phyloP scores from a whole-genome alignment of 2,888 invertebrate species.

The Luffia ferchaultella region DNA sequence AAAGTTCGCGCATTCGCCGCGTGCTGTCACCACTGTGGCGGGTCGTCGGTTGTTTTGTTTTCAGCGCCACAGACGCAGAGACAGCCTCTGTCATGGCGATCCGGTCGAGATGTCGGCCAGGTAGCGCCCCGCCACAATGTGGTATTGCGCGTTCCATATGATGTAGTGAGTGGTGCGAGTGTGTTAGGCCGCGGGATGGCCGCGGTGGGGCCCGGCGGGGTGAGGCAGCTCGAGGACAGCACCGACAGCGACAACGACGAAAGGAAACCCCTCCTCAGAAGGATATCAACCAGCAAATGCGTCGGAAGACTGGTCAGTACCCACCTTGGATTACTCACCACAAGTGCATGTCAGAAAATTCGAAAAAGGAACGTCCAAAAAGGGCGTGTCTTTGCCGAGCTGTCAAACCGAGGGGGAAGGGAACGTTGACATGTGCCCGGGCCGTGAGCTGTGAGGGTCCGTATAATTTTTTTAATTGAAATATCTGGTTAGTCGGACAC shows the following conservation, averaged over 20 bases:
- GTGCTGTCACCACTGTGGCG: not conserved
- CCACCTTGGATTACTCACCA: not conserved
- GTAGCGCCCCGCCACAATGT: constrained; percentile 35
- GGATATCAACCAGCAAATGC: constrained; percentile 84
- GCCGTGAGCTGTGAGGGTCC: constrained; percentile 7
- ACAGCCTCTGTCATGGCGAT: constrained; percentile 53
- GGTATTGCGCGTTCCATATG: constrained; percentile 49
- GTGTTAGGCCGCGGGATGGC: constrained; percentile 1
- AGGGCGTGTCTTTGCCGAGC: constrained; percentile 39
- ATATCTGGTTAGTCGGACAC: not conserved
- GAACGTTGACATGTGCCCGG: constrained; percentile 38
- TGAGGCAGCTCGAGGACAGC: constrained; percentile 42
- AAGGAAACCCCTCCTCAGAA: constrained; percentile 78
- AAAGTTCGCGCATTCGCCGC: not conserved
- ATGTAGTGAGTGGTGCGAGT: constrained; percentile 34
- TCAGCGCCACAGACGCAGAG: constrained; percentile 1
- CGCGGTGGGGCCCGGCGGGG: not conserved
- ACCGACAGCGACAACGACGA: constrained; percentile 87
- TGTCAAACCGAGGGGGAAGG: constrained; percentile 23
- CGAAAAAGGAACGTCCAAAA: constrained; percentile 12
- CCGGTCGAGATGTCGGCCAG: constrained; percentile 50
- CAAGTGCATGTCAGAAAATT: constrained; percentile 2
- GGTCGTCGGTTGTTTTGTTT: not conserved
- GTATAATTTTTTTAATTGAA: not conserved
- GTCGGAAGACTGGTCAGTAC: constrained; percentile 78